Percentiles rank a stretch among this genome's conserved stretches.
These are phyloP conservation scores for Eclectus roratus DNA, from an alignment of 2,113 vertebrate genomes.

Conservation along the genomic window DNA sequence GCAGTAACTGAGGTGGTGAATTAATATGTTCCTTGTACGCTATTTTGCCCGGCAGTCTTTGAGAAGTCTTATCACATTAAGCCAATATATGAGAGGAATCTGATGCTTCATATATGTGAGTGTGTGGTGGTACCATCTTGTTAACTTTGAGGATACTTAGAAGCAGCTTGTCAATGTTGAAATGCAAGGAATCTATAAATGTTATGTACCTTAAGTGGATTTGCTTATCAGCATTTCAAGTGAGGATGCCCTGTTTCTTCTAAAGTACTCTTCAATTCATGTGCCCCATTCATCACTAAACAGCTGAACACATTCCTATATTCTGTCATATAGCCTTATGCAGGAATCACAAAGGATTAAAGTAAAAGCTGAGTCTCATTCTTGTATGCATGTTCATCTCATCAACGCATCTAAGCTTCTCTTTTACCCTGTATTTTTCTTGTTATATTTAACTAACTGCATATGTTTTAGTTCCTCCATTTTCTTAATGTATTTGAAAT, in stretches of 20 bases:
- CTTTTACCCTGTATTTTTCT: neutral
- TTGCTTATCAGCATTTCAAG: neutral
- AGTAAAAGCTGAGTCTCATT: neutral
- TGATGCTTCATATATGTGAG: neutral
- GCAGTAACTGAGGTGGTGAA: neutral
- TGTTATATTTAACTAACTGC: neutral
- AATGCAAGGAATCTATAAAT: neutral
- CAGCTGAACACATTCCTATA: neutral
- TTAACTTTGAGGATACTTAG: neutral
- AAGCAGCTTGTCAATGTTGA: neutral
- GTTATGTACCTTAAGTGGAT: neutral
- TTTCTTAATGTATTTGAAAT: neutral
- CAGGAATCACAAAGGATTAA: neutral
- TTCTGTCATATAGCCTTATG: no score
- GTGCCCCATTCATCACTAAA: neutral
- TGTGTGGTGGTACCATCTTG: no score
- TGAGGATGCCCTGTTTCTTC: neutral
- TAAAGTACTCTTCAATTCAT: neutral
- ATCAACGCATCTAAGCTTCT: neutral
- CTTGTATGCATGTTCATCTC: accelerated
- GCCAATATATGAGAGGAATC: neutral
- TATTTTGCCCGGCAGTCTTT: neutral
- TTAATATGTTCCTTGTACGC: neutral
- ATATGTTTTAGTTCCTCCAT: neutral
- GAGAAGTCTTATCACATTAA: neutral